These are phyloP conservation scores for Lepeophtheirus salmonis DNA, from an alignment of 1,140 invertebrate species.

Conservation along the genomic window DNA sequence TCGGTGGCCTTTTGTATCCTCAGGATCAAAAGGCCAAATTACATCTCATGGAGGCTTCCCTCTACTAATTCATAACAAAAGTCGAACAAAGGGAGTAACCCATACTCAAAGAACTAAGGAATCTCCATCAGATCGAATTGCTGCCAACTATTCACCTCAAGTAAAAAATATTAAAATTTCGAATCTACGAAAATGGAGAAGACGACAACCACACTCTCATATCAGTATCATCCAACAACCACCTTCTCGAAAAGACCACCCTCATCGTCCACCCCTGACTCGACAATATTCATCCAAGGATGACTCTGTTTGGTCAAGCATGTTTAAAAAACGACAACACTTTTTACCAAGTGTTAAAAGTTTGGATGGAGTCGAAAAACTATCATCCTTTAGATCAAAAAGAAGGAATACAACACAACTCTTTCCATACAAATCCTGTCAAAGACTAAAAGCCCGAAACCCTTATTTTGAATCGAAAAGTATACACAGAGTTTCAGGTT, in stretches of 20 bases:
- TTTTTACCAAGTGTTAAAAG: no score
- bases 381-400: background rate
- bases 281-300: background rate
- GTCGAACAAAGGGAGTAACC: constrained; percentile 2
- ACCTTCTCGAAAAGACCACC: background rate
- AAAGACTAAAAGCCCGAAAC: background rate
- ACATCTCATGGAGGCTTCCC: background rate
- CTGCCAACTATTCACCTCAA: background rate
- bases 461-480: background rate
- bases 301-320: background rate
- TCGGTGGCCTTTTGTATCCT: constrained; percentile 2
- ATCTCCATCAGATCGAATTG: constrained; percentile 7
- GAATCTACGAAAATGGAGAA: background rate
- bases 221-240: background rate
- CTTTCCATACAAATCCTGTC: constrained; percentile 13
- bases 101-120: background rate
- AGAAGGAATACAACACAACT: background rate
- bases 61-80: background rate
- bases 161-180: background rate
- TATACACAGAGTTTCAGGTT: background rate
- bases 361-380: no score
- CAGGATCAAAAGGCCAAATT: background rate
- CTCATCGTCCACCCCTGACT: background rate
- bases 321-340: background rate
- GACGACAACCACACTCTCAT: background rate